These are phyloP conservation scores for Thumatha senex DNA, from an alignment of 2,888 invertebrate genomes.

Conservation along the genomic window DNA sequence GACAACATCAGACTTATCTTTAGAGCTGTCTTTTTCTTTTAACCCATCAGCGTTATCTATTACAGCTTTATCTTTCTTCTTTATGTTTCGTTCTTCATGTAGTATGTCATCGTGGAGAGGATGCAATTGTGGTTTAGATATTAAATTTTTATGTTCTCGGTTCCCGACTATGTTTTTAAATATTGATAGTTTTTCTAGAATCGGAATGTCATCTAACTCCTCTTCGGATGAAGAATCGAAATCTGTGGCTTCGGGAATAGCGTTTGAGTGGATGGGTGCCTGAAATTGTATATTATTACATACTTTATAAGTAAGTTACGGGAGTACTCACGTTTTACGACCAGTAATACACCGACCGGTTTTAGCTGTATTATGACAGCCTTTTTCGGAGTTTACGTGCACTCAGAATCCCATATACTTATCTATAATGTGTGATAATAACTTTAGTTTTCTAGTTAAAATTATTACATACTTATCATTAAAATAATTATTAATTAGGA, in stretches of 20 bases:
- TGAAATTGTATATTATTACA: constrained; percentile 35
- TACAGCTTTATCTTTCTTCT: constrained; percentile 69
- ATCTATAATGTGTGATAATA: no score
- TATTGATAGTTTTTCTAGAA: constrained; percentile 63
- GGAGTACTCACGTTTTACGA: no score
- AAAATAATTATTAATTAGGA: no score
- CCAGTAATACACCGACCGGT: no score
- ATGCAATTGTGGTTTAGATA: constrained; percentile 64
- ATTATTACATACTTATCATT: no score
- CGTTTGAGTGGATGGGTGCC: constrained; percentile 56
- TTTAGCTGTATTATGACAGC: no score
- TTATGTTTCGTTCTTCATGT: constrained; percentile 65
- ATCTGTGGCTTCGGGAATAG: neutral
- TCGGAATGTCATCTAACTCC: constrained; percentile 50
- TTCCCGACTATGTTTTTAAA: constrained; percentile 65
- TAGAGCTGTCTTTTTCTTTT: constrained; percentile 1
- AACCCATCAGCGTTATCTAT: constrained; percentile 14
- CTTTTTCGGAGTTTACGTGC: no score
- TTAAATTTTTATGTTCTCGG: constrained; percentile 51
- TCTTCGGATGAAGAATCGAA: constrained; percentile 13
- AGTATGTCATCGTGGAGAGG: constrained; percentile 63
- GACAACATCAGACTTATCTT: constrained; percentile 1
- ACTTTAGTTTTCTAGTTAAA: no score
- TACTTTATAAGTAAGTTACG: no score
- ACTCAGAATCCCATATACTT: neutral